Evolutionary conservation across 2,888 invertebrate genomes (phyloP), one percentile per base, ranked within the genome.

Genomic region (Ornithoptera alexandrae): DNA sequence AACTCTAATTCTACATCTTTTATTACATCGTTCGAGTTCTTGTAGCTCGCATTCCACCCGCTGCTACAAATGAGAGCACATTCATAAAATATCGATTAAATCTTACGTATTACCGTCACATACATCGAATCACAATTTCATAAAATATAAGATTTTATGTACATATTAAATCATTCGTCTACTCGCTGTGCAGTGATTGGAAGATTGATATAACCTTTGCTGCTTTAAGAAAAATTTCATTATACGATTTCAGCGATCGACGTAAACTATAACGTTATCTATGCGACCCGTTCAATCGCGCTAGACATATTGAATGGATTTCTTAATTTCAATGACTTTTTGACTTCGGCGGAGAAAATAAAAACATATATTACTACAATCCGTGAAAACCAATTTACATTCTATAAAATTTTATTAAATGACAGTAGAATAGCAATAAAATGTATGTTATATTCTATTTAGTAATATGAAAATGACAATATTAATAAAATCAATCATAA

Each of bases 41-140:
- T 53, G 1, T 15, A 58, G 22, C n/a, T 58, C 58, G 5, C 17
- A 50, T 57, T 56, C 39, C 36, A 20, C 22, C 39, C 57, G 24
- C 57, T n/a, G 39, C n/a, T 65, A 12, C 57, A 65, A 65, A 57
- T n/a, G 18, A 36, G 18, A 57, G 17, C 36, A 65, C 36, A 65
- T 65, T 57, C 57, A 57, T 65, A 65, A 56, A 56, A 65, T 36
- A 57, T 18, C 18, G 36, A 18, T 39, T 6, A n/a, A 39, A 56
- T 15, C 42, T 12, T 42, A 42, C 42, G 1, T 46, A 46, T 46
- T 46, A 15, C 46, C 46, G 10, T 12, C 46, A 3, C 15, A 15
- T 46, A 46, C 46, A 46, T 12, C 3, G 12, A 46, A 46, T 46
- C 46, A 46, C 46, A 46, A 15, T 46, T 46, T 46, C 10, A 46